These are phyloP conservation scores for Yponomeuta cagnagella DNA, from an alignment of 2,888 invertebrate species.

Conservation along the genomic window DNA sequence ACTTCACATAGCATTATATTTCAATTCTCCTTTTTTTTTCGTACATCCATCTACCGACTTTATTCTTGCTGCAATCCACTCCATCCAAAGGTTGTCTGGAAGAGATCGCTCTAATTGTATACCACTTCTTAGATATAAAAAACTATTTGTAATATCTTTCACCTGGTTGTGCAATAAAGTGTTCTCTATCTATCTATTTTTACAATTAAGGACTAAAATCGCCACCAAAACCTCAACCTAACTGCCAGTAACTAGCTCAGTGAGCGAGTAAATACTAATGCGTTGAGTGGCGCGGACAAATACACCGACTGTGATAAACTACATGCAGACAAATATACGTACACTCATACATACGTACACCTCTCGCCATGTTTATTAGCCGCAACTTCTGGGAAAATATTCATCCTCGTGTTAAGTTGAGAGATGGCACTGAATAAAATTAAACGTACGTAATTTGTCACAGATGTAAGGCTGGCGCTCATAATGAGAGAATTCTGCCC, in stretches of 20 bases:
- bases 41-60: too few species aligned
- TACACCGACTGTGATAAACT: slow-evolving; percentile 31
- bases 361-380: slow-evolving; percentile 3
- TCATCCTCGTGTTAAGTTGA: not conserved
- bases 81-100: too few species aligned
- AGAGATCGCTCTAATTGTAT: too few species aligned
- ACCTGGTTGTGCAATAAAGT: too few species aligned
- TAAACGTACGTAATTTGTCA: not conserved
- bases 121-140: too few species aligned
- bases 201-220: not conserved
- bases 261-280: slow-evolving; percentile 28
- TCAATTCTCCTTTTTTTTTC: too few species aligned
- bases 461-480: not conserved
- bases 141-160: too few species aligned
- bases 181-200: too few species aligned
- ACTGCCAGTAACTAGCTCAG: slow-evolving; percentile 16
- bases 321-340: slow-evolving; percentile 18
- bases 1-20: too few species aligned
- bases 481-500: not conserved
- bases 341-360: not conserved
- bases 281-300: slow-evolving; percentile 30
- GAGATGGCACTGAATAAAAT: slow-evolving; percentile 3
- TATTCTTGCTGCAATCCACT: too few species aligned
- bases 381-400: slow-evolving; percentile 3
- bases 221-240: slow-evolving; percentile 8